Evolutionary conservation across 2,888 invertebrate species (phyloP), one percentile per base, ranked within the genome.

Genomic region (Papilio elwesi): DNA sequence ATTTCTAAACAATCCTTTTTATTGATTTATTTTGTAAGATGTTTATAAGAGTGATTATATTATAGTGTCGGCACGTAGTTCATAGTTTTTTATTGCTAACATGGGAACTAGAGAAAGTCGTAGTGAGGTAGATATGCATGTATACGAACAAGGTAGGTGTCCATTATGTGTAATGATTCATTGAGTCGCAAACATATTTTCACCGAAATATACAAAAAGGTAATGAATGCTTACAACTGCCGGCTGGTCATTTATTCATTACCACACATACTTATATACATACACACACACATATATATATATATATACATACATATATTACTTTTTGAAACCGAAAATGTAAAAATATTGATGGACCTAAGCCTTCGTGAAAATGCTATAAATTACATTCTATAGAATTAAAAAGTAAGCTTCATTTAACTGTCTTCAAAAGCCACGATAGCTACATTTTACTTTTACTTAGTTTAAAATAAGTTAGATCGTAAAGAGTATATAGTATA

Each of bases 161-260:
- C 59, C 59, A 62, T 62, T 62, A 43, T 62, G 59, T 62, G 59
- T 59, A 38, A 43, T 59, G 59, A 62, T 62, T 62, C 59, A 62
- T 62, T 62, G 7, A 11, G 15, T 43, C 59, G 12, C 59, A 15
- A 62, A 62, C 15, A 62, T 62, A 62, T 43, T 62, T 62, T 62
- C 59, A 62, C 59, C 59, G 59, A 62, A 62, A 62, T 59, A 43
- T 43, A 59, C 43, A 15, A 15, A 6, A 62, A 43, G 59, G 59
- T 62, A 43, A 62, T 62, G n/a, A 62, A 62, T 43, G 59, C n/a
- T 43, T 59, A 59, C n/a, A 43, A 43, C 59, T 43, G 38, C 13
- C 15, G n/a, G 11, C n/a, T 62, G 59, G 15, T 62, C 43, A 11
- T 62, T 62, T 62, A 62, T 43, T 62, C 10, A 62, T 38, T 43